These are phyloP conservation scores for Uropetala carovei DNA, from an alignment of 2,888 invertebrate species.

Conservation along the genomic window DNA sequence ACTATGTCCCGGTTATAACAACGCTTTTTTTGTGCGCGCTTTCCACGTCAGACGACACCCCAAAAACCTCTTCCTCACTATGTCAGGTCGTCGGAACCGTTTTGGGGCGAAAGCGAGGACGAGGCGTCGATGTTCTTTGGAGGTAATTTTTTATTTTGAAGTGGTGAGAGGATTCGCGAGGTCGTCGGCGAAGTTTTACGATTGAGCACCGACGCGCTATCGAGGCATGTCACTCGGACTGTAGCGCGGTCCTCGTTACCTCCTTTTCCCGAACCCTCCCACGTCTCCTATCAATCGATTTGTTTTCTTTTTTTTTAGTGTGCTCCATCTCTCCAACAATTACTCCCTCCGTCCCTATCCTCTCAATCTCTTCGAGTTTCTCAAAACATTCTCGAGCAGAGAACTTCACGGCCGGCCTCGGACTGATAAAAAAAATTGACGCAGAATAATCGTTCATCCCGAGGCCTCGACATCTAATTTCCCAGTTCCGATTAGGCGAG, in stretches of 20 bases:
- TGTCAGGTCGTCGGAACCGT: not conserved
- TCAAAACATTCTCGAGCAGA: not conserved
- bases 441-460: not conserved
- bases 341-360: not conserved
- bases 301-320: not conserved
- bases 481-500: not conserved
- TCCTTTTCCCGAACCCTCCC: not conserved
- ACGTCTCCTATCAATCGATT: not conserved
- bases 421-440: not conserved
- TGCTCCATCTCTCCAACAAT: not conserved
- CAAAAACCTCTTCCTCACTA: not conserved
- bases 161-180: not conserved
- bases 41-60: not conserved
- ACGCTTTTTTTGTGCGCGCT: not conserved
- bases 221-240: not conserved
- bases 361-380: not conserved
- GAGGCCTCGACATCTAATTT: not conserved
- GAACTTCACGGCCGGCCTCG: not conserved
- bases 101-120: not conserved
- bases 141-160: not conserved
- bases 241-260: not conserved
- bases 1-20: not conserved
- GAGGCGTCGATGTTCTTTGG: not conserved
- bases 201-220: not conserved
- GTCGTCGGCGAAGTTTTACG: not conserved